phyloP scores from a whole-genome alignment of 2,797 vertebrate genomes.

The Thaleichthys pacificus region DNA sequence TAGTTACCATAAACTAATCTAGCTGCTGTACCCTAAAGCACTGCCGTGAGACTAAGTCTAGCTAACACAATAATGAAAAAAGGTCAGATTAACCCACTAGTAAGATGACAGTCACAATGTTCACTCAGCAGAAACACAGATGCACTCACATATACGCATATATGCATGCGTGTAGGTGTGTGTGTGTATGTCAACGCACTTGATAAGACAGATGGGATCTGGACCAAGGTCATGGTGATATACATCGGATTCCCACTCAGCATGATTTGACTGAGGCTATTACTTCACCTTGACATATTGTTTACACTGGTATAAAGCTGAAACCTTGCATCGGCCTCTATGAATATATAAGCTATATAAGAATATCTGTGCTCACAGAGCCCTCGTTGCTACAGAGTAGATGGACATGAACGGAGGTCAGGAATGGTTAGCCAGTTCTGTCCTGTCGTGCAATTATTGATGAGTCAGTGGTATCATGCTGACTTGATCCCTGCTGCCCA shows the following conservation, averaged over 20 bases:
- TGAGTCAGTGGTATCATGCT: not conserved
- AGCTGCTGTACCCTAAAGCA: too few relatives aligned
- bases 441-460: not conserved
- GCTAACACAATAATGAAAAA: not conserved
- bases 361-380: not conserved
- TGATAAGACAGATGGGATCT: not conserved
- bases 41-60: not conserved
- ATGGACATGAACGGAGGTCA: not conserved
- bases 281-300: not conserved
- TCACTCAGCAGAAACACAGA: too few relatives aligned
- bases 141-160: too few relatives aligned
- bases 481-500: too few relatives aligned
- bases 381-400: not conserved
- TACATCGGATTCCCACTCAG: not conserved
- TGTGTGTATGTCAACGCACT: not conserved
- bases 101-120: too few relatives aligned
- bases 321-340: not conserved
- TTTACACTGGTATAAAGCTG: not conserved
- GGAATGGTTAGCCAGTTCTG: not conserved
- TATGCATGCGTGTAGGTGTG: too few relatives aligned
- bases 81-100: too few relatives aligned
- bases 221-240: conserved; percentile 11
- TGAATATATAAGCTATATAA: not conserved
- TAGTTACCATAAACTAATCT: too few relatives aligned
- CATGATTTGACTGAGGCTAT: not conserved